phyloP scores from a whole-genome alignment of 2,888 invertebrate genomes.

The Blastobasis adustella region DNA sequence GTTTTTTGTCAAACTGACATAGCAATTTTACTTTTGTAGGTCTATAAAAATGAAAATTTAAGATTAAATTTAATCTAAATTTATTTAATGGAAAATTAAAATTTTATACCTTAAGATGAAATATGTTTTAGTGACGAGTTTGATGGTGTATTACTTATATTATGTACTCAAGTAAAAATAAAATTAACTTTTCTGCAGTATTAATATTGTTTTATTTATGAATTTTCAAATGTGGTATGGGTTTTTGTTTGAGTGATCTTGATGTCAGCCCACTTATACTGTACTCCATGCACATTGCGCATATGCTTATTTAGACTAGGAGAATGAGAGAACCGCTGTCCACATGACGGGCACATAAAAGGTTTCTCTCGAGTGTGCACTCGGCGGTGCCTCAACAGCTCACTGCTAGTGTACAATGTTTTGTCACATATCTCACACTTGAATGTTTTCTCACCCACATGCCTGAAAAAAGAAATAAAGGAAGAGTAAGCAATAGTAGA shows the following conservation, averaged over 20 bases:
- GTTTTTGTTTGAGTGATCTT: constrained; percentile 20
- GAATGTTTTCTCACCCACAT: constrained; percentile 52
- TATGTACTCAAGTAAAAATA: too few species aligned
- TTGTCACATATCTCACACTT: constrained; percentile 51
- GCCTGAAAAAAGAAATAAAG: constrained; percentile 34
- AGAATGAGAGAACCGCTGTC: constrained; percentile 55
- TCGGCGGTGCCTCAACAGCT: constrained; percentile 48
- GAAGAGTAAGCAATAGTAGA: too few species aligned
- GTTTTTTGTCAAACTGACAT: too few species aligned
- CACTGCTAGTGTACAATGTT: constrained; percentile 50
- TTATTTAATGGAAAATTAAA: too few species aligned
- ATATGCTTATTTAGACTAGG: constrained; percentile 66
- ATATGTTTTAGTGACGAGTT: too few species aligned
- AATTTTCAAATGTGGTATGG: constrained; percentile 20
- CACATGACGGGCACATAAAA: constrained; percentile 52
- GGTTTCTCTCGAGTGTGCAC: constrained; percentile 62
- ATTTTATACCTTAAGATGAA: too few species aligned
- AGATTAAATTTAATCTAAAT: too few species aligned
- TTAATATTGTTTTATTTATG: constrained; percentile 18
- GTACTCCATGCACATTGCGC: constrained; percentile 50
- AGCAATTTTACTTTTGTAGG: too few species aligned
- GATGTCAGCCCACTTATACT: constrained; percentile 53
- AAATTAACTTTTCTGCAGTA: not conserved
- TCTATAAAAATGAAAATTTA: too few species aligned
- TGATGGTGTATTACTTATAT: too few species aligned